Evolutionary conservation across 2,888 invertebrate genomes (phyloP).

Genomic region (Euproctis similis): DNA sequence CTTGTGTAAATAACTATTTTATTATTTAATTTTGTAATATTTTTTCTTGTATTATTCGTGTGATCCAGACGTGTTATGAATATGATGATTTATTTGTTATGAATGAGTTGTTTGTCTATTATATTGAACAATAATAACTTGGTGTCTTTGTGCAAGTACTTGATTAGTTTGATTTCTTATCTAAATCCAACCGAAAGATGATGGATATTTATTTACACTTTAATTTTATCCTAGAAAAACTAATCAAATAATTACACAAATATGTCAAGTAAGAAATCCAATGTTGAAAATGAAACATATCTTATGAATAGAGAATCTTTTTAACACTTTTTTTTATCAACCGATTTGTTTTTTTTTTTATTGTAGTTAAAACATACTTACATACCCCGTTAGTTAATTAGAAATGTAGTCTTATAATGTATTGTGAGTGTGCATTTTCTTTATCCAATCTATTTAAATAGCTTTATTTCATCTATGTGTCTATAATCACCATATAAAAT

Average conservation of each 20-base stretch:
- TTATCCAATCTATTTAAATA: conserved; percentile 45
- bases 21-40: conserved; percentile 75
- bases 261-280: no score
- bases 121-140: no score
- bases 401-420: conserved; percentile 43
- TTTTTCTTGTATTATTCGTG: no score
- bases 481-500: conserved; percentile 47
- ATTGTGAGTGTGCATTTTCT: conserved; percentile 44
- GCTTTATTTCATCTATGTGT: conserved; percentile 54
- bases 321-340: conserved; percentile 36
- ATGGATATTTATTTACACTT: no score
- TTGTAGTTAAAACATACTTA: conserved; percentile 29
- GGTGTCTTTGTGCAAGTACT: no score
- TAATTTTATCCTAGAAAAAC: no score
- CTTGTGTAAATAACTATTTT: conserved; percentile 73
- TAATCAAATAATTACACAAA: no score
- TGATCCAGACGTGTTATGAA: conserved; percentile 76
- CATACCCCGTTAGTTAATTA: conserved; percentile 38
- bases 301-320: conserved; percentile 45
- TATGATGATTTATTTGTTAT: conserved; percentile 73
- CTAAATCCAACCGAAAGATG: no score
- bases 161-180: no score
- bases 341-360: conserved; percentile 45
- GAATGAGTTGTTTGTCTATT: conserved; percentile 70
- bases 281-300: conserved; percentile 63